Base-by-base conservation (phyloP, 1,140 invertebrate genomes). In the Drosophila nigromelanica region DNA sequence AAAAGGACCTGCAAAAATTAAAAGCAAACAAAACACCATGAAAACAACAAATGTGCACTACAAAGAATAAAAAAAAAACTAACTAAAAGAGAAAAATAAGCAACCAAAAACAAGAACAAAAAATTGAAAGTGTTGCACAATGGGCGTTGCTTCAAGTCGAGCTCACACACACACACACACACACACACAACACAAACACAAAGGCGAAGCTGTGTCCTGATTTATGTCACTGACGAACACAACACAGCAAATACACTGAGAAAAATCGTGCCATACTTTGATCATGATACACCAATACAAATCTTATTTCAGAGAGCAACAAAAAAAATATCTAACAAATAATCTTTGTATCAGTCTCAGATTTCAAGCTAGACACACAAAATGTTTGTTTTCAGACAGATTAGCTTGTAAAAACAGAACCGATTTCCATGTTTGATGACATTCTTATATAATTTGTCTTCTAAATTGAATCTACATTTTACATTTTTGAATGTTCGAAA, bases 101-200 rank as follows among this genome's bases (percentile, higher is more conserved):
- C 11, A 52, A 21, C 27, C 33, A 55, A 55, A 45, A 52, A 56
- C 63, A 48, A 45, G 52, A 71, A 63, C 59, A 87, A 87, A 86
- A 80, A 87, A 89, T 72, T 52, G 83, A 83, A 89, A 89, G 83
- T 89, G 82, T 89, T 82, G 82, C 79, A 83, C 76, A 77, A 87
- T 89, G 83, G 83, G 83, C 83, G 83, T 89, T 83, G 83, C 79
- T 89, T 62, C 83, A 76, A 79, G 76, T 74, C 68, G 58, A 63
- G 42, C 50, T 54, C 67, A 81, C 60, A 76, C 59, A 66, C 71
- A 66, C 55, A 64, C 48, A 66, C 55, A 64, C 48, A 58, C 35
- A 42, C 50, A 18, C 18, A 18, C 18, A 18, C 18, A 18, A 18
- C 18, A 18, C 60, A 71, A 30, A 62, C 48, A 54, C 52, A 47